phyloP scores from a whole-genome alignment of 1,140 invertebrate genomes.

The Saccostrea echinata region DNA sequence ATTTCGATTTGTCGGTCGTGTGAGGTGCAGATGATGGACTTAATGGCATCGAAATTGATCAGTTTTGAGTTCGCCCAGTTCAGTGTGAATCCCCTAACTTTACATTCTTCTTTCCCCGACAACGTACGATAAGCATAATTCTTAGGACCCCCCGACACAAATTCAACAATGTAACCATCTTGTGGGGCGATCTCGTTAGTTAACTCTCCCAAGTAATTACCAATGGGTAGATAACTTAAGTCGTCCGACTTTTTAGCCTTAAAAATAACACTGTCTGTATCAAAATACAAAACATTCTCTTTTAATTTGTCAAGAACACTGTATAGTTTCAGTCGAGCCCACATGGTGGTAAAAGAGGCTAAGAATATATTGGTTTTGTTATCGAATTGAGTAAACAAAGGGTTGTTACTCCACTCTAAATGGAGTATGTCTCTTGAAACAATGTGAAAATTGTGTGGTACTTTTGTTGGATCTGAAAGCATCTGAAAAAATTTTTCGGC shows the following conservation, averaged over 20 bases:
- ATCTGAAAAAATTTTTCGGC: slow-evolving; percentile 68
- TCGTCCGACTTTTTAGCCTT: slow-evolving; percentile 11
- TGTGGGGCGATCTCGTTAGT: slow-evolving; percentile 53
- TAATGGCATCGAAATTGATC: slow-evolving; percentile 47
- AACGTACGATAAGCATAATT: slow-evolving; percentile 51
- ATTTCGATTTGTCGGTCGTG: slow-evolving; percentile 19
- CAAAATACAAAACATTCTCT: slow-evolving; percentile 77
- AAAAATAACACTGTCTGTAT: slow-evolving; percentile 77
- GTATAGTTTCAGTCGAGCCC: slow-evolving; percentile 78
- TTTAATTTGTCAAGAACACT: slow-evolving; percentile 73
- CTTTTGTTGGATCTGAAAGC: slow-evolving; percentile 61
- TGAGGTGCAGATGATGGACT: slow-evolving; percentile 41
- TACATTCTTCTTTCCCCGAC: slow-evolving; percentile 46
- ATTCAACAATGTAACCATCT: slow-evolving; percentile 47
- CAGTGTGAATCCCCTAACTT: slow-evolving; percentile 45
- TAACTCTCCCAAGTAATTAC: slow-evolving; percentile 47
- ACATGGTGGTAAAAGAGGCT: slow-evolving; percentile 76
- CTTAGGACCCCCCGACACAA: slow-evolving; percentile 59
- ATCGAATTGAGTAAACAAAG: slow-evolving; percentile 5
- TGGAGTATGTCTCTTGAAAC: slow-evolving; percentile 55
- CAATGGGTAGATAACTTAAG: slow-evolving; percentile 39
- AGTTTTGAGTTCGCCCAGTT: slow-evolving; percentile 36
- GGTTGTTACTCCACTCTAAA: slow-evolving; percentile 43
- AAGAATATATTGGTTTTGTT: slow-evolving; percentile 74
- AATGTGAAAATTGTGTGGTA: slow-evolving; percentile 74